These are phyloP conservation scores for Boleophthalmus pectinirostris DNA, from an alignment of 2,113 vertebrate genomes.

Conservation along the genomic window DNA sequence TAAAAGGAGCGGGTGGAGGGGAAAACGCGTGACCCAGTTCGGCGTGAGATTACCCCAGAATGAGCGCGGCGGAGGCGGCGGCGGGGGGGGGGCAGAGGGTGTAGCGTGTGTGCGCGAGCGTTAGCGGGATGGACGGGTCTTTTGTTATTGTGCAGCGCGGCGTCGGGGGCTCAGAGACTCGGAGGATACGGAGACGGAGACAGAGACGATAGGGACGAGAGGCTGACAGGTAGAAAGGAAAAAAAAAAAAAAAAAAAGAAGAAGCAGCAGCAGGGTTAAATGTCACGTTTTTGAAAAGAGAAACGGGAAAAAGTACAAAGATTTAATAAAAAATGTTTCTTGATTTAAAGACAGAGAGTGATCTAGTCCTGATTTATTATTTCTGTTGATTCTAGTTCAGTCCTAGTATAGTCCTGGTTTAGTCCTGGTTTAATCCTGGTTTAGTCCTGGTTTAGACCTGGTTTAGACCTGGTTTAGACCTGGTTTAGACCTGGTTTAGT, in stretches of 20 bases:
- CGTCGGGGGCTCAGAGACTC: slow-evolving; percentile 39
- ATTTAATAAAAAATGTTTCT: neutral
- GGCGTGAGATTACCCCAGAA: slow-evolving; percentile 66
- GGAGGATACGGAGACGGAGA: neutral
- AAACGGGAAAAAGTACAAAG: too few relatives aligned
- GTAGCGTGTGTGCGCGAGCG: neutral
- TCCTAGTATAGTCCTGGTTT: too few relatives aligned
- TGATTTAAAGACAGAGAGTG: neutral
- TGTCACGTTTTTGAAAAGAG: too few relatives aligned
- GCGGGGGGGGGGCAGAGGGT: too few relatives aligned
- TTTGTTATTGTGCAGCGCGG: slow-evolving; percentile 65
- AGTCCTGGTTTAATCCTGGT: too few relatives aligned
- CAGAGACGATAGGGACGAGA: neutral
- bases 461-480: neutral
- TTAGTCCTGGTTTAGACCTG: too few relatives aligned
- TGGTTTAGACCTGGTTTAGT: neutral
- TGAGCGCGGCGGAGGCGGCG: slow-evolving; percentile 13
- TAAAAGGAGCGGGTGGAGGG: slow-evolving; percentile 15
- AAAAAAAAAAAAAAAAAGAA: neutral
- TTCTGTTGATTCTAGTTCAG: neutral
- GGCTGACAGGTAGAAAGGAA: slow-evolving; percentile 18
- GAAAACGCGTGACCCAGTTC: slow-evolving; percentile 68
- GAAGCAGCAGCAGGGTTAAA: too few relatives aligned
- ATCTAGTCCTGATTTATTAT: neutral
- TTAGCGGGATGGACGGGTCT: slow-evolving; percentile 45